These are phyloP conservation scores for Lophius americanus DNA, from an alignment of 2,797 vertebrate species.

Conservation along the genomic window DNA sequence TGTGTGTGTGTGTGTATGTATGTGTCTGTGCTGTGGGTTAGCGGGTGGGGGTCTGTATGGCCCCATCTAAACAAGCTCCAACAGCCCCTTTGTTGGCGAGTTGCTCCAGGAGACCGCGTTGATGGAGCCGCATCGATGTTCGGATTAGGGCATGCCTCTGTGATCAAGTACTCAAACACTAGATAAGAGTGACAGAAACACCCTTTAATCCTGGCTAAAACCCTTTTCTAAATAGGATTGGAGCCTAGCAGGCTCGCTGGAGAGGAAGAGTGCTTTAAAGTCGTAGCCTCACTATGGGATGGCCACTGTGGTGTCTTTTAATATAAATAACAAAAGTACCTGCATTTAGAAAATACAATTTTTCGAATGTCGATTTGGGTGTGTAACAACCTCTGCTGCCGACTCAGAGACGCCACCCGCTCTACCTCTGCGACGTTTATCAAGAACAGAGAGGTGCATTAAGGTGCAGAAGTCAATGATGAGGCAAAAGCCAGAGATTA, in stretches of 20 bases:
- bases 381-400: too few species aligned
- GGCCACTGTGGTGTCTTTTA: background rate
- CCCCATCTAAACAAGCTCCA: conserved; percentile 86
- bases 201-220: conserved; percentile 90
- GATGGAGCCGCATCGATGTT: conserved; percentile 93
- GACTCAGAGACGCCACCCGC: too few species aligned
- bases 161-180: conserved; percentile 96
- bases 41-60: conserved; percentile 5
- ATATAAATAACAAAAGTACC: background rate
- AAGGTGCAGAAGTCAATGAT: too few species aligned
- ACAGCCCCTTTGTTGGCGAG: conserved; percentile 85
- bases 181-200: conserved; percentile 92
- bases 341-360: background rate
- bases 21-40: conserved; percentile 27
- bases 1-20: conserved; percentile 11
- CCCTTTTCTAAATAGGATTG: conserved; percentile 86
- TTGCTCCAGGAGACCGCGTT: conserved; percentile 88
- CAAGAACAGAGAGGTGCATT: too few species aligned
- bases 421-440: too few species aligned
- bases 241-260: conserved; percentile 43
- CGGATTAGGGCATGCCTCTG: conserved; percentile 93
- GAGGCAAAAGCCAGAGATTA: too few species aligned
- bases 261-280: conserved; percentile 41
- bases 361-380: too few species aligned
- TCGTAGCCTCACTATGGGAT: conserved; percentile 15